Percentiles rank a stretch among this genome's conserved stretches.
These are phyloP conservation scores for Ricordea florida DNA, from an alignment of 92 coral and sea anemone genomes.

Conservation along the genomic window DNA sequence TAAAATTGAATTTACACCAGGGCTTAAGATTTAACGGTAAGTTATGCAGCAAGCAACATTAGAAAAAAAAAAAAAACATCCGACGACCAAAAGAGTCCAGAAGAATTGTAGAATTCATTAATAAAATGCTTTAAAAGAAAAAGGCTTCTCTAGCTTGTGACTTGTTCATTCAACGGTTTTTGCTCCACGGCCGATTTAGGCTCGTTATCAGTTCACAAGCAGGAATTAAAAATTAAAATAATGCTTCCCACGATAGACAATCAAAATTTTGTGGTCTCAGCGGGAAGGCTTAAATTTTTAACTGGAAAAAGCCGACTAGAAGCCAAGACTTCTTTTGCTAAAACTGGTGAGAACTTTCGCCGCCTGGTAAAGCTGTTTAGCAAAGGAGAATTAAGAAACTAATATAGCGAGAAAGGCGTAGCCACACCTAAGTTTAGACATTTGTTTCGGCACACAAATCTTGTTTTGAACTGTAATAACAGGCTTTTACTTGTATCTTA, in stretches of 20 bases:
- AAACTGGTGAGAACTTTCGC: neutral
- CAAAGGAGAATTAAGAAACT: too few relatives aligned
- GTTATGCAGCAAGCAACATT: neutral
- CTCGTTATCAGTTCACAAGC: conserved; percentile 24
- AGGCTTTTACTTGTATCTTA: too few relatives aligned
- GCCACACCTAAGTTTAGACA: too few relatives aligned
- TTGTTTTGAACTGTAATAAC: too few relatives aligned
- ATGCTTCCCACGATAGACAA: conserved; percentile 44
- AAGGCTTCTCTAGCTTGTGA: neutral
- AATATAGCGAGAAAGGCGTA: neutral
- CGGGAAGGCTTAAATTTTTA: conserved; percentile 38
- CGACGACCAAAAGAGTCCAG: too few relatives aligned
- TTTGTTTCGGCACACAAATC: too few relatives aligned
- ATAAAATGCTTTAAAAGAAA: too few relatives aligned
- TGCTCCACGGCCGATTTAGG: conserved; percentile 11
- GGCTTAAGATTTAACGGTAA: neutral
- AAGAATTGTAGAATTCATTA: too few relatives aligned
- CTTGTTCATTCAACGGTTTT: conserved; percentile 8
- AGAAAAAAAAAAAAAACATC: neutral
- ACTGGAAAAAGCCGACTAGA: conserved; percentile 32
- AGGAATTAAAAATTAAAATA: conserved; percentile 42
- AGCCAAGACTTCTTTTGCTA: neutral
- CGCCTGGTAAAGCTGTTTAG: conserved; percentile 32
- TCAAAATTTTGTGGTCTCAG: conserved; percentile 42
- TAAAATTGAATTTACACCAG: conserved; percentile 38